Conservation (phyloP, 2,888 invertebrate species). For the Bursaphelenchus okinawaensis region DNA sequence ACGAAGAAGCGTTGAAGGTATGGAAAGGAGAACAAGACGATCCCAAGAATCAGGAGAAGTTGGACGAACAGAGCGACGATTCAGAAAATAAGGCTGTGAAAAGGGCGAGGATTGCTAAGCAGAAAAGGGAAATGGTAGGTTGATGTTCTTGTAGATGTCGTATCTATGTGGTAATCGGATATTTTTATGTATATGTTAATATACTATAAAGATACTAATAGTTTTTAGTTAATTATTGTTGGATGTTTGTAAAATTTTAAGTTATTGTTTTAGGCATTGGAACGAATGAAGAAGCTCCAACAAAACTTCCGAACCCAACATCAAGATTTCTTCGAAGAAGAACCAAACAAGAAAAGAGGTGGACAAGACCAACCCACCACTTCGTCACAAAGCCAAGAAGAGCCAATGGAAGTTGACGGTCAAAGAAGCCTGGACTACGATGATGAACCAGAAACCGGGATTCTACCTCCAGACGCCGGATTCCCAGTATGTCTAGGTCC, state of each 20-base stretch:
- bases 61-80: background rate
- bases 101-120: background rate
- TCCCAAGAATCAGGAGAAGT: background rate
- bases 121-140: background rate
- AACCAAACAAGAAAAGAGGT: background rate
- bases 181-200: background rate
- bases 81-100: background rate
- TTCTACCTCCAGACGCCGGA: conserved; percentile 15
- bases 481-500: conserved; percentile 53
- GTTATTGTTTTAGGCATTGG: background rate
- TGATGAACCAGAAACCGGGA: conserved; percentile 28
- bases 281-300: conserved; percentile 36
- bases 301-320: conserved; percentile 32
- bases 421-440: conserved; percentile 15
- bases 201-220: background rate
- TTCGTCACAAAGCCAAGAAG: background rate
- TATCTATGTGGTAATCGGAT: background rate
- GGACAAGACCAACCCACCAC: background rate
- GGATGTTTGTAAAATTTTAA: background rate
- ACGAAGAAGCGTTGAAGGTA: conserved; percentile 5
- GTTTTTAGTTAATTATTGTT: background rate
- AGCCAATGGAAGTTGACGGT: background rate
- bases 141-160: background rate
- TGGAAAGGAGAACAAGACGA: background rate
- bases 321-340: conserved; percentile 22